Base-by-base conservation (phyloP, 2,797 vertebrate species). In the Epinephelus malabaricus region DNA sequence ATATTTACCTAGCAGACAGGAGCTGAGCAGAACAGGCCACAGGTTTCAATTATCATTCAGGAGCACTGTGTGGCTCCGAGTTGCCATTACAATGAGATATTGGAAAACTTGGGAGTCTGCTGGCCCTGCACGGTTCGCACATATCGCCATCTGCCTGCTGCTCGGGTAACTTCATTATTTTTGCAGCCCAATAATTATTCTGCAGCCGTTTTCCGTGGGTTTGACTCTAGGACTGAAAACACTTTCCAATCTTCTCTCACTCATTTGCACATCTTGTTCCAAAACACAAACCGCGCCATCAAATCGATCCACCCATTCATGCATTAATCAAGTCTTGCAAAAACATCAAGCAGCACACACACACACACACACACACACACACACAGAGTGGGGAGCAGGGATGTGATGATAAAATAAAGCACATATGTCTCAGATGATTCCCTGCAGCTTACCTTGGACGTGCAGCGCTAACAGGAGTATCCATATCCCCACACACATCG, bases 71-170 rank as follows among this genome's bases (percentile, higher is more conserved):
- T 40, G 82, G 69, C 58, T 68, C 59, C 1, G 49, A 66, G 71
- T 73, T 77, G 76, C 77, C 75, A 85, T 86, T 59, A 50, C 79
- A 69, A 69, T 82, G 79, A 87, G 82, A 82, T 71, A 82, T 60
- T 81, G 87, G 86, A 59, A 81, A 87, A 89, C 68, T 85, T 77
- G 45, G 18, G 47, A 74, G 58, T 30, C 47, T 73, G 67, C 73
- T 60, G 78, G 68, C 63, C 40, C 81, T 70, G 1, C 83, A 83
- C 40, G 81, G 73, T 84, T 93, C 89, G 88, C 87, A 45, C 89
- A 92, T 70, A 85, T 83, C 94, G 95, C 96, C 96, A 95, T 88
- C 96, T 96, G 90, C 91, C 93, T 93, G 93, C 80, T 74, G 82
- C 19, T 49, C 4, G 56, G 5, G 83, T 82, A 82, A 90, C 19